Conservation (phyloP, 1,140 invertebrate species). For the Phthorimaea operculella region DNA sequence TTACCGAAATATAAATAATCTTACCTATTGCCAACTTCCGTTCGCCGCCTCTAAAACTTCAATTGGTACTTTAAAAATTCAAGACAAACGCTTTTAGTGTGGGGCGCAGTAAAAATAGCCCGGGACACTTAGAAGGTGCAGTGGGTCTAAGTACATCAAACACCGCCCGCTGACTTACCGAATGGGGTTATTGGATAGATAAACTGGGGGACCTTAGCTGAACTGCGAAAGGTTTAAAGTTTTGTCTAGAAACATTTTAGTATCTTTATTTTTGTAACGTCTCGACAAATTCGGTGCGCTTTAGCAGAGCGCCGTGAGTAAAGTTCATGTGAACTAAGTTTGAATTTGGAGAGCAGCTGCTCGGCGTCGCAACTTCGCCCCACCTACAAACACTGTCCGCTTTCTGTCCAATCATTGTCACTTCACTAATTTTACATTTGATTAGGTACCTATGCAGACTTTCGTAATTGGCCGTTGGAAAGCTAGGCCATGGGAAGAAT, state of each 20-base stretch:
- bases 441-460: too few relatives aligned
- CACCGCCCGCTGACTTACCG: constrained; percentile 43
- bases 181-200: constrained; percentile 52
- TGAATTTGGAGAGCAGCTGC: too few relatives aligned
- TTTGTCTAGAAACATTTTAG: constrained; percentile 3
- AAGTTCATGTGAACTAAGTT: too few relatives aligned
- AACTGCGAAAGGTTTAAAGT: not conserved
- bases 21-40: not conserved
- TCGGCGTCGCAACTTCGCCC: too few relatives aligned
- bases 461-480: too few relatives aligned
- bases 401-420: too few relatives aligned
- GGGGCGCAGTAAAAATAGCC: constrained; percentile 47
- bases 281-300: not conserved
- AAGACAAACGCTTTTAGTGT: constrained; percentile 61
- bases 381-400: too few relatives aligned
- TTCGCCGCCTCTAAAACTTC: constrained; percentile 36
- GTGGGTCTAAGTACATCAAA: constrained; percentile 39
- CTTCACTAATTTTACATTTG: too few relatives aligned
- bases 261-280: constrained; percentile 1
- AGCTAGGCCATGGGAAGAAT: too few relatives aligned
- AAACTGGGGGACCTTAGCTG: constrained; percentile 27
- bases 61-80: constrained; percentile 63
- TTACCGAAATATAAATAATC: not conserved
- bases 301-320: not conserved
- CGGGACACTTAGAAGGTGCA: constrained; percentile 38